phyloP scores from a whole-genome alignment of 2,113 vertebrate genomes.

The Carlito syrichta region DNA sequence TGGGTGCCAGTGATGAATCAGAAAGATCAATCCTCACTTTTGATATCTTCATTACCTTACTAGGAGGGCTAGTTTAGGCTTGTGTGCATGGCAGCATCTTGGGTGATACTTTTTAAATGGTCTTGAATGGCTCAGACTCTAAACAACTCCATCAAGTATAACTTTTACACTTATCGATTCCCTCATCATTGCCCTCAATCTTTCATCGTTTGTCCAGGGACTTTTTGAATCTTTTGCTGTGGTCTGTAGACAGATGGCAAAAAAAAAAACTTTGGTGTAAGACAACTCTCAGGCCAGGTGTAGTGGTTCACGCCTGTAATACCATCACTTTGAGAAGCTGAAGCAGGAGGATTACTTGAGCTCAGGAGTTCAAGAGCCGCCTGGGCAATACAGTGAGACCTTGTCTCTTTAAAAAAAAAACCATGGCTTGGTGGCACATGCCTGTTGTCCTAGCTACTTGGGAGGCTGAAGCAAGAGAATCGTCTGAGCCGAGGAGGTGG shows the following conservation, averaged over 20 bases:
- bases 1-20: neutral
- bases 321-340: too few relatives aligned
- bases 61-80: neutral
- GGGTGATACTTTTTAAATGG: neutral
- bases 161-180: neutral
- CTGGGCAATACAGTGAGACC: too few relatives aligned
- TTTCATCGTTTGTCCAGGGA: neutral
- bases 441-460: too few relatives aligned
- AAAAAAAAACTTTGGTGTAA: neutral
- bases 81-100: neutral
- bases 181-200: neutral
- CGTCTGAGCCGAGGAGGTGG: too few relatives aligned
- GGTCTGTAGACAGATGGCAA: too few relatives aligned
- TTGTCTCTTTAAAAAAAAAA: too few relatives aligned
- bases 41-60: neutral
- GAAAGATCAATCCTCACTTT: neutral
- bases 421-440: too few relatives aligned
- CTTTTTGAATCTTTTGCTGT: neutral
- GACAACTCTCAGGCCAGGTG: neutral
- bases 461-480: too few relatives aligned
- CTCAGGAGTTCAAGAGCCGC: too few relatives aligned
- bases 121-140: neutral
- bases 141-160: neutral
- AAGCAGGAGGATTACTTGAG: too few relatives aligned
- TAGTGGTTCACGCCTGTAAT: too few relatives aligned